phyloP scores from a whole-genome alignment of 2,797 vertebrate genomes.

The Scolopax bukidnonensis region DNA sequence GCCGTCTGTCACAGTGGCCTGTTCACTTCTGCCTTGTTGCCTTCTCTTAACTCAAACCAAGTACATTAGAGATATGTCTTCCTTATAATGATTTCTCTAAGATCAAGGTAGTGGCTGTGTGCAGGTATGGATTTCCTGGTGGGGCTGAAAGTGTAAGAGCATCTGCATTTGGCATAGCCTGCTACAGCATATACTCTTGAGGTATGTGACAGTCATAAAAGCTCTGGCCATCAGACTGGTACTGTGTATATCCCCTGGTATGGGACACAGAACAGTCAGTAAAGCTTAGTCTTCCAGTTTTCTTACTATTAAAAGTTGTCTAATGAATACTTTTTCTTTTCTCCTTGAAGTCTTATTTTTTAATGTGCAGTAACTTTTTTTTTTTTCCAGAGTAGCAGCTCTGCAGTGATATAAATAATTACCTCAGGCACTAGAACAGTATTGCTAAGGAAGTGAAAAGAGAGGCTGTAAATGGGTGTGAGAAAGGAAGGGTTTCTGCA shows the following conservation, averaged over 20 bases:
- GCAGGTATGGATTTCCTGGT: not conserved
- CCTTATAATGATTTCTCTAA: not conserved
- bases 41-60: not conserved
- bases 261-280: not conserved
- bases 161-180: not conserved
- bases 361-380: not conserved
- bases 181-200: not conserved
- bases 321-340: not conserved
- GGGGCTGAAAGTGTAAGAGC: not conserved
- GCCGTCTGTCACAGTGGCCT: not conserved
- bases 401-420: not conserved
- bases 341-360: not conserved
- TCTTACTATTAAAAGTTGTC: not conserved
- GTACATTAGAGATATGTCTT: not conserved
- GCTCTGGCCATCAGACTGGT: not conserved
- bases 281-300: not conserved
- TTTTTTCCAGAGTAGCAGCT: not conserved
- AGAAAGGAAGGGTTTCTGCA: conserved; percentile 10
- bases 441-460: not conserved
- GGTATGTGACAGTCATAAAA: not conserved
- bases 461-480: not conserved
- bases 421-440: not conserved
- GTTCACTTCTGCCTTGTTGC: not conserved
- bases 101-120: not conserved
- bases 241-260: not conserved